Conservation (phyloP, 2,113 vertebrate genomes). For the Gymnorhina tibicen region DNA sequence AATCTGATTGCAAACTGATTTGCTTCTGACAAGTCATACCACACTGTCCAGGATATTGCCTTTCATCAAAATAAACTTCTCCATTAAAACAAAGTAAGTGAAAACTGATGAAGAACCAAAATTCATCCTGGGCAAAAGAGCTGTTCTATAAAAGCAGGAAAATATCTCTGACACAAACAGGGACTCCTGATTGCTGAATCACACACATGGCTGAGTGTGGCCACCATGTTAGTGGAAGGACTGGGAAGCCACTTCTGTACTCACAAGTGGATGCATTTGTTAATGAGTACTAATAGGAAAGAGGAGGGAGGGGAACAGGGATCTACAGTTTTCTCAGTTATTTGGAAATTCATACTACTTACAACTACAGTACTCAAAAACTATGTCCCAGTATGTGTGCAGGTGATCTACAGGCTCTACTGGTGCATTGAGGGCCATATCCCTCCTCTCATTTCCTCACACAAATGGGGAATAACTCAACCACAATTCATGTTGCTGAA, state of each 20-base stretch:
- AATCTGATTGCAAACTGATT: neutral
- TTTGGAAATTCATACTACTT: neutral
- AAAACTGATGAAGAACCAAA: neutral
- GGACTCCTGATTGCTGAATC: neutral
- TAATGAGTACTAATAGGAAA: neutral
- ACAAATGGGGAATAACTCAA: neutral
- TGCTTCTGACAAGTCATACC: neutral
- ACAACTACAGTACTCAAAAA: neutral
- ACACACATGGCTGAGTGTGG: neutral
- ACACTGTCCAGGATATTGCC: neutral
- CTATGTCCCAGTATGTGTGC: neutral
- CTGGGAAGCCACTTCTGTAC: neutral
- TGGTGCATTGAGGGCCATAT: fast-evolving
- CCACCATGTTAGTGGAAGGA: neutral
- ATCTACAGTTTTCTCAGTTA: neutral
- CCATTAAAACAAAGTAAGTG: neutral
- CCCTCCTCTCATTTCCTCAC: neutral
- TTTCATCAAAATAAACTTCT: neutral
- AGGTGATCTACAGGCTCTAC: neutral
- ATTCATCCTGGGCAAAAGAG: neutral
- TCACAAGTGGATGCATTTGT: neutral
- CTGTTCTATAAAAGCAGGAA: neutral
- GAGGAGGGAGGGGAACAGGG: neutral
- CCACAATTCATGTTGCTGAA: neutral
- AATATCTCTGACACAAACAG: neutral